A percentile compares a stretch with the other conserved stretches of the same genome.
phyloP scores from a whole-genome alignment of 1,140 invertebrate species.

The Probaryconus sp. region DNA sequence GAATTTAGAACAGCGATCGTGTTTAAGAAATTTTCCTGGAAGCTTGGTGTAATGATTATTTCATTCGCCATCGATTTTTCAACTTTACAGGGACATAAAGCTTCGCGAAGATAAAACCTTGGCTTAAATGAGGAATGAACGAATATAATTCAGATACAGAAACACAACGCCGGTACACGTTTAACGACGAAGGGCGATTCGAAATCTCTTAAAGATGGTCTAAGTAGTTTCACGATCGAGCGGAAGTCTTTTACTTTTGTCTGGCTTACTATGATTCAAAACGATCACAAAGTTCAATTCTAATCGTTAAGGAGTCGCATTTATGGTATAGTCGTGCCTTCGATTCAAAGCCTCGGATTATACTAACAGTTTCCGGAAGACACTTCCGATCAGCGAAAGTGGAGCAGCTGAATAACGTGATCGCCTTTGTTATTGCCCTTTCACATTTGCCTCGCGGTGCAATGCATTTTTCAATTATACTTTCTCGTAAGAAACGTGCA shows the following conservation, averaged over 20 bases:
- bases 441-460: constrained; percentile 40
- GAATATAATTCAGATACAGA: too few relatives aligned
- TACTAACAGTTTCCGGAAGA: constrained; percentile 46
- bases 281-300: constrained; percentile 42
- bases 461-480: constrained; percentile 25
- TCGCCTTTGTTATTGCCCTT: constrained; percentile 49
- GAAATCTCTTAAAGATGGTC: too few relatives aligned
- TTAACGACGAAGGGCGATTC: constrained; percentile 19
- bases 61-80: too few relatives aligned
- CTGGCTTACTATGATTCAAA: constrained; percentile 19
- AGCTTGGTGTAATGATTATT: too few relatives aligned
- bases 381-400: constrained; percentile 54
- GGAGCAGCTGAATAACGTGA: constrained; percentile 50
- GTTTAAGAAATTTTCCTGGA: too few relatives aligned
- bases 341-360: constrained; percentile 49
- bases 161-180: too few relatives aligned
- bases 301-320: constrained; percentile 43
- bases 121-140: too few relatives aligned
- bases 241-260: constrained; percentile 50
- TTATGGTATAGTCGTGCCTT: constrained; percentile 46
- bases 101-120: too few relatives aligned
- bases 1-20: too few relatives aligned
- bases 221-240: constrained; percentile 30
- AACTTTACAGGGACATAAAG: too few relatives aligned
- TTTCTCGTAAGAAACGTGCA: constrained; percentile 30